Conservation (phyloP, 2,797 vertebrate genomes). For the Triplophysa bombifrons region DNA sequence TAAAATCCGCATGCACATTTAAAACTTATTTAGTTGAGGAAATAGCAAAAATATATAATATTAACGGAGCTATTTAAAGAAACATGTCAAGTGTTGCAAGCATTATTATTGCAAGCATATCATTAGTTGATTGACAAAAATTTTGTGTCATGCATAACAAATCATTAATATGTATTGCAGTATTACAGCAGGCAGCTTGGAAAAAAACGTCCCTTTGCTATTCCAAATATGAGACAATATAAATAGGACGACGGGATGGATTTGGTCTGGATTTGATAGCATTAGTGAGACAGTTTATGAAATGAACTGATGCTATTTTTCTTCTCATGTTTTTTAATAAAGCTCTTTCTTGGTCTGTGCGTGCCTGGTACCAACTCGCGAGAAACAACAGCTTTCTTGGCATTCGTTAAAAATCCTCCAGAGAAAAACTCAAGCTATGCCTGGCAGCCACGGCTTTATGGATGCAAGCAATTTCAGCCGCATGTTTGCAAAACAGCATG, state of each 20-base stretch:
- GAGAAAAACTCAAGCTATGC: constrained; percentile 60
- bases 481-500: constrained; percentile 63
- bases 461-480: constrained; percentile 59
- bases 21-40: neutral
- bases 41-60: constrained; percentile 61
- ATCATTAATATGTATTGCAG: constrained; percentile 34
- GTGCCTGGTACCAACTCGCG: constrained; percentile 65
- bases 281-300: constrained; percentile 36
- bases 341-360: constrained; percentile 59
- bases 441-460: constrained; percentile 57
- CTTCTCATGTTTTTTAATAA: constrained; percentile 73
- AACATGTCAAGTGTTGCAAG: constrained; percentile 21
- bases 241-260: constrained; percentile 32
- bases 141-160: constrained; percentile 36
- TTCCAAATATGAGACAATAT: constrained; percentile 34
- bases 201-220: constrained; percentile 47
- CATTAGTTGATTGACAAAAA: constrained; percentile 44
- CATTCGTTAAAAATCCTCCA: constrained; percentile 60
- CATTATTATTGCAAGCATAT: constrained; percentile 7
- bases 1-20: neutral
- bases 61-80: constrained; percentile 63
- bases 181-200: constrained; percentile 38
- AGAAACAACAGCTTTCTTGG: constrained; percentile 69
- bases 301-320: constrained; percentile 48
- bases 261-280: constrained; percentile 47